Conservation (phyloP, 2,797 vertebrate species). For the Hybognathus amarus region DNA sequence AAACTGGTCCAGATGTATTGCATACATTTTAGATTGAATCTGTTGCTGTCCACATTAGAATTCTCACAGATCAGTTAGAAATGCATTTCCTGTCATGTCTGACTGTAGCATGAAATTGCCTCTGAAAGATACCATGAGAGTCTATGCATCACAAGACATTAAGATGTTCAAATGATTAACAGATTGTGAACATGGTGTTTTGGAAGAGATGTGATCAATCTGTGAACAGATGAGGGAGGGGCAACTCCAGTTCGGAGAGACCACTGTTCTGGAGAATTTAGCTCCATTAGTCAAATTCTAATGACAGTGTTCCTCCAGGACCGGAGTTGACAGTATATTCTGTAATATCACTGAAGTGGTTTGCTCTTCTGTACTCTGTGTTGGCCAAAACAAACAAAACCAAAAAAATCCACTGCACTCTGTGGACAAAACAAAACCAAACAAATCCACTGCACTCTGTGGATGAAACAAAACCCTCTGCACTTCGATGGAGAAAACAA, state of each 20-base stretch:
- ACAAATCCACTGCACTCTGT: no score
- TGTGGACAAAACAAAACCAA: no score
- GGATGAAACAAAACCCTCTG: no score
- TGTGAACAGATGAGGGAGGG: neutral
- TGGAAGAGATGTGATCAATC: neutral
- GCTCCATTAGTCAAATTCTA: neutral
- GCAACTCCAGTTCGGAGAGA: neutral
- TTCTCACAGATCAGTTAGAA: conserved; percentile 11
- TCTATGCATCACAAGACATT: conserved; percentile 12
- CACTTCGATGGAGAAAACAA: no score
- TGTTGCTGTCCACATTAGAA: conserved; percentile 13
- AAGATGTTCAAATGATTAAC: conserved; percentile 9
- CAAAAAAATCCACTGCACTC: no score
- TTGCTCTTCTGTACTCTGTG: neutral
- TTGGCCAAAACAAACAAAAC: neutral
- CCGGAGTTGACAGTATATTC: neutral
- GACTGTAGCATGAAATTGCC: conserved; percentile 1
- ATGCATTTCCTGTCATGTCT: conserved; percentile 31
- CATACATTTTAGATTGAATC: neutral
- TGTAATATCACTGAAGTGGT: neutral
- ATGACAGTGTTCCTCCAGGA: no score
- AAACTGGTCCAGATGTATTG: conserved; percentile 44
- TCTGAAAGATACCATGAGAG: conserved; percentile 2
- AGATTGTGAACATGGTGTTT: conserved; percentile 2
- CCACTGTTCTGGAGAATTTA: neutral